These are phyloP conservation scores for Sceloporus tristichus DNA, from an alignment of 2,113 vertebrate genomes.

Conservation along the genomic window DNA sequence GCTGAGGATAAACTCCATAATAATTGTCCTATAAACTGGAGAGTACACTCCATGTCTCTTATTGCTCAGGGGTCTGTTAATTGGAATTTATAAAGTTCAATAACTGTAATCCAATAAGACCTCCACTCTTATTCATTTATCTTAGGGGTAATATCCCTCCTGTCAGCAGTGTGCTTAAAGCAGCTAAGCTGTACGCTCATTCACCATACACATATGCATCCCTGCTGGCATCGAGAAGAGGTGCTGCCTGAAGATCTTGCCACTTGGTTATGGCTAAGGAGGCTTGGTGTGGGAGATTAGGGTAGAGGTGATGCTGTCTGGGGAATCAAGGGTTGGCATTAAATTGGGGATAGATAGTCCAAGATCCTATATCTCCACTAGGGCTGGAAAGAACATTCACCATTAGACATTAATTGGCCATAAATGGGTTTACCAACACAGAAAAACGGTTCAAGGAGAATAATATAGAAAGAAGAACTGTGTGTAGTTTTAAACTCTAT, in stretches of 20 bases:
- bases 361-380: no score
- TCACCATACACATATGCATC: slow-evolving; percentile 41
- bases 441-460: no score
- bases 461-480: no score
- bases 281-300: neutral
- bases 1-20: slow-evolving; percentile 83
- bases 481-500: no score
- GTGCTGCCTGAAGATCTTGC: slow-evolving; percentile 10
- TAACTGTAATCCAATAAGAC: slow-evolving; percentile 88
- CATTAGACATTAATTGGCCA: no score
- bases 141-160: slow-evolving; percentile 82
- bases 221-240: slow-evolving; percentile 15
- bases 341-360: no score
- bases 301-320: neutral
- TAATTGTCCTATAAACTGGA: slow-evolving; percentile 83
- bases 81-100: slow-evolving; percentile 90
- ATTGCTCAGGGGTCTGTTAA: slow-evolving; percentile 86
- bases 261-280: neutral
- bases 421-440: no score
- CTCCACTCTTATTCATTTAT: slow-evolving; percentile 86
- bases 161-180: slow-evolving; percentile 65
- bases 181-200: slow-evolving; percentile 53
- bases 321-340: neutral
- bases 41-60: slow-evolving; percentile 78
- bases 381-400: no score